phyloP scores from a whole-genome alignment of 2,797 vertebrate species.

The Anniella stebbinsi region DNA sequence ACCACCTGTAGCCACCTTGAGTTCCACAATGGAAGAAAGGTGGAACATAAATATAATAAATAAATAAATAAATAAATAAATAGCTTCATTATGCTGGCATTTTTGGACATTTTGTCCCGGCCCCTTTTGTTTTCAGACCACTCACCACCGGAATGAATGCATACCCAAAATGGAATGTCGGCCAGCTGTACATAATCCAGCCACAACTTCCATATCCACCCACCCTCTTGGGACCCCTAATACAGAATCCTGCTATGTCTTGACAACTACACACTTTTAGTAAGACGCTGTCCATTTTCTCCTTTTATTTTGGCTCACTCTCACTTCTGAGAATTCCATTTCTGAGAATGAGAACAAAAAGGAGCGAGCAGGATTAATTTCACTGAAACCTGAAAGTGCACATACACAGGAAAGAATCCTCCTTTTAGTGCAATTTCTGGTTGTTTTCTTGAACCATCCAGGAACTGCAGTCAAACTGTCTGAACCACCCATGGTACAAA shows the following conservation, averaged over 20 bases:
- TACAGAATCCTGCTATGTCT: background rate
- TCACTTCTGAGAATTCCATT: slow-evolving; percentile 14
- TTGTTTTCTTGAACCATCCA: background rate
- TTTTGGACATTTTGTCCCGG: no score
- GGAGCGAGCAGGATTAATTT: background rate
- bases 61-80: no score
- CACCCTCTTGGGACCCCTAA: background rate
- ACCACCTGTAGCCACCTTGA: no score
- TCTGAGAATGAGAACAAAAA: background rate
- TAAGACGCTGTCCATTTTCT: background rate
- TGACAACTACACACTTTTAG: background rate
- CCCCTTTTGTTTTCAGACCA: no score
- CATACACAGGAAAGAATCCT: background rate
- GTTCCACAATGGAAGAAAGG: no score
- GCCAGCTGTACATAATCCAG: background rate
- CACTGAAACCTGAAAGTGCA: background rate
- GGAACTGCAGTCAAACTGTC: background rate
- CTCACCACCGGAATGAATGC: no score
- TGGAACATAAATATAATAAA: no score
- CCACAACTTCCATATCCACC: background rate
- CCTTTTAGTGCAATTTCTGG: background rate
- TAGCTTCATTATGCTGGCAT: no score
- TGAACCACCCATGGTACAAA: background rate
- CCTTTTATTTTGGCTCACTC: background rate
- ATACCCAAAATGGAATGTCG: background rate